Conservation (phyloP, 2,888 invertebrate species). For the Ichneumon xanthorius region DNA sequence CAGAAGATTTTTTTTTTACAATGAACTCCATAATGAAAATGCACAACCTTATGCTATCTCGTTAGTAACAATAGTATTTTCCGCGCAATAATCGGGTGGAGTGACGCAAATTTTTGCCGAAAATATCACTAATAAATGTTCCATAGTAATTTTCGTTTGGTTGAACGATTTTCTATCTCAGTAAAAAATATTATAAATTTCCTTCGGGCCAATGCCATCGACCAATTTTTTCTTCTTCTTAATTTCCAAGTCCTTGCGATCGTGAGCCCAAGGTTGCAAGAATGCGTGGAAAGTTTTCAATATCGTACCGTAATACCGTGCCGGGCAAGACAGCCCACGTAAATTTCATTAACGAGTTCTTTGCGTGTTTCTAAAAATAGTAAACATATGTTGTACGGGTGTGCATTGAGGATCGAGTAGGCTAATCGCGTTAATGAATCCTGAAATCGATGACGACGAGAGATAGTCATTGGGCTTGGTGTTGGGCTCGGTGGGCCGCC, state of each 20-base stretch:
- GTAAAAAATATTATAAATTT: not conserved
- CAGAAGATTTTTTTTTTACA: too few relatives aligned
- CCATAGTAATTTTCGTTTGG: not conserved
- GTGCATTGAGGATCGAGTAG: conserved; percentile 17
- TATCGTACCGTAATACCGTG: not conserved
- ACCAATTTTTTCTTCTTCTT: not conserved
- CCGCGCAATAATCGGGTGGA: not conserved
- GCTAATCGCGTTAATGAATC: conserved; percentile 74
- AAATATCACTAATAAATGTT: not conserved
- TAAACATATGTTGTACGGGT: not conserved
- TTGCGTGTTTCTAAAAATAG: conserved; percentile 26
- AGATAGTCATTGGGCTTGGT: conserved; percentile 68
- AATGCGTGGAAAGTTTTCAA: not conserved
- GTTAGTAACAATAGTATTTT: not conserved
- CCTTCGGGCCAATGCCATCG: not conserved
- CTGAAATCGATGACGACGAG: conserved; percentile 69
- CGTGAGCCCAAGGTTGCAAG: not conserved
- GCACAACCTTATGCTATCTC: too few relatives aligned
- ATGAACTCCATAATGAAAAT: too few relatives aligned
- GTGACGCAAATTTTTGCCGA: not conserved
- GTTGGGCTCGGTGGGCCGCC: conserved; percentile 70
- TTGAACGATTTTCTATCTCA: not conserved
- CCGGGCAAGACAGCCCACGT: not conserved
- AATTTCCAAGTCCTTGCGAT: not conserved
- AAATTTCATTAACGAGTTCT: conserved; percentile 4